Evolutionary conservation across 2,888 invertebrate species (phyloP), one percentile per base, ranked within the genome.

Genomic region (Agrochola litura): DNA sequence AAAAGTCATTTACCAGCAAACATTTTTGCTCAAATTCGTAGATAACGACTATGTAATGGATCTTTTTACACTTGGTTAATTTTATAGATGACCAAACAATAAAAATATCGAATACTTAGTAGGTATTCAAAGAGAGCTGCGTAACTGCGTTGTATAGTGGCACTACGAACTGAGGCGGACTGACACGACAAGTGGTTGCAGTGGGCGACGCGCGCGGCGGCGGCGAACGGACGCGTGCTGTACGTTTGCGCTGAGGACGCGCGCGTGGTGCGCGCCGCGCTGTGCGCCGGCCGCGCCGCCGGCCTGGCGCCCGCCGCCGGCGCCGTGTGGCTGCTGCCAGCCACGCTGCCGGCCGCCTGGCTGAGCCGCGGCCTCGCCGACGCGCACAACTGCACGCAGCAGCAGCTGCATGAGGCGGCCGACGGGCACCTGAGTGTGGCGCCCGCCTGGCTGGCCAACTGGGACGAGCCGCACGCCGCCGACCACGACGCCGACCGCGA

Each of bases 261-360:
- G 85, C 97, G 97, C 41, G 98, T 97, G 10, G 98, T 98, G 49
- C 97, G 98, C 54, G 97, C 97, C 76, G 98, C 99, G 22, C 97
- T 99, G 97, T 99, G 99, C 92, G 98, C 98, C 91, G 99, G 98
- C 0, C 97, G 96, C 91, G 97, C 96, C 89, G 96, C 97, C 82
- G 97, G 98, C 82, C 98, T 98, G 97, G 97, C 97, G 41, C 97
- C 98, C 0, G 92, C 93, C 67, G 94, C 98, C 86, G 98, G 98
- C 60, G 98, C 98, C 93, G 98, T 98, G 4, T 99, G 99, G 99
- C 98, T 99, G 91, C 95, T 99, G 76, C 98, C 99, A 0, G 97
- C 97, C 56, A 98, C 98, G 98, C 95, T 98, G 37, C 96, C 97
- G 12, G 92, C 95, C 4, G 94, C 97, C 82, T 98, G 98, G 98